Base-by-base conservation (phyloP, 2,888 invertebrate species). In the Dinocampus coccinellae region DNA sequence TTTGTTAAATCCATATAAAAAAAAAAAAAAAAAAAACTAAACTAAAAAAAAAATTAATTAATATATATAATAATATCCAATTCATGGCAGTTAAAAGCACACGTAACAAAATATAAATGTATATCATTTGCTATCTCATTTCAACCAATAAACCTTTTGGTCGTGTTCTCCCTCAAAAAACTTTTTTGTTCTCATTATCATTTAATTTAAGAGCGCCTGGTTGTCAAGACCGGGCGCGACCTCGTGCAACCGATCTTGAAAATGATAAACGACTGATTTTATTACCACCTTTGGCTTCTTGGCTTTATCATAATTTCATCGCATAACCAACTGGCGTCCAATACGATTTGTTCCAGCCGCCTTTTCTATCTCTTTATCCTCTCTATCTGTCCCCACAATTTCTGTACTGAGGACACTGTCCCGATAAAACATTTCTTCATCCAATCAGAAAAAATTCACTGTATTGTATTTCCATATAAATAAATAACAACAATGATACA, bases 121-220 rank as follows among this genome's bases (percentile, higher is more conserved):
- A 16, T 16, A 47, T 16, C n/a, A 16, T 47, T 47, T 20, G 47
- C 47, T 47, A 47, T 47, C 47, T 6, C 7, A 58, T 58, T 58
- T 34, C 20, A 58, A 16, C 39, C 39, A 62, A 39, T 62, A 62
- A 62, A 36, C 24, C 22, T 39, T 62, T 26, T 39, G 42, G 36
- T 36, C 34, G 29, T 20, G 55, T 29, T 7, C 11, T 16, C 58
- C 24, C 26, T 16, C 33, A 16, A 11, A 55, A 61, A 22, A n/a
- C 53, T 53, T 71, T 71, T 72, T 72, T 68, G 62, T 58, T 47
- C 63, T 72, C 67, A 72, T 72, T 72, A 72, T 72, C 68, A 72
- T 73, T 64, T 69, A 73, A 69, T 65, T 73, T 69, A 65, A 73
- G 61, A 64, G 64, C 69, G 60, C 42, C 60, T 57, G 65, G 65